Percentiles rank a stretch among this genome's conserved stretches.
phyloP scores from a whole-genome alignment of 2,113 vertebrate genomes.

The Rhinichthys klamathensis region DNA sequence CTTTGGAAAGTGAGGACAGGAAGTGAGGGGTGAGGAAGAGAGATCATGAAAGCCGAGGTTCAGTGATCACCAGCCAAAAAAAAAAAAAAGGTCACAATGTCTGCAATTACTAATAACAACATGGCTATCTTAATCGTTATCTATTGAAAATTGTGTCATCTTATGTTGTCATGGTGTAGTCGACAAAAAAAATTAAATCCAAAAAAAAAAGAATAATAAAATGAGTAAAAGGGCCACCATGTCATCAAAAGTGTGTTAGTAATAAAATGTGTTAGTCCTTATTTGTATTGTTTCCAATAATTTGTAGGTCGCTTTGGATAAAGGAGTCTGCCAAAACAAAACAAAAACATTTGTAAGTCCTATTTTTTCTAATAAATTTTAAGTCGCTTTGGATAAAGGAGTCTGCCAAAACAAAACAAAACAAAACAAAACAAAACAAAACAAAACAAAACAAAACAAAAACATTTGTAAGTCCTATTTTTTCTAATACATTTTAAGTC shows the following conservation, averaged over 20 bases:
- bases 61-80: conserved; percentile 67
- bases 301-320: not conserved
- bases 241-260: not conserved
- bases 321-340: not conserved
- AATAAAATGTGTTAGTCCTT: not conserved
- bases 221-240: not conserved
- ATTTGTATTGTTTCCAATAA: not conserved
- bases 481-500: no score
- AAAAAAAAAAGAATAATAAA: not conserved
- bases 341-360: not conserved
- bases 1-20: conserved; percentile 68
- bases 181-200: conserved; percentile 29
- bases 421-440: no score
- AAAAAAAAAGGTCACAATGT: conserved; percentile 53
- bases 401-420: no score
- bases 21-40: conserved; percentile 70
- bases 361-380: not conserved
- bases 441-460: no score
- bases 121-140: conserved; percentile 43
- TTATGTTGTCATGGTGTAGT: conserved; percentile 53
- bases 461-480: no score
- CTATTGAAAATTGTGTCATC: not conserved
- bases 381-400: not conserved
- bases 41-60: conserved; percentile 70
- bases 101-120: conserved; percentile 60